A percentile compares a stretch with the other conserved stretches of the same genome.
These are phyloP conservation scores for Pyrrhosoma nymphula DNA, from an alignment of 2,888 invertebrate genomes.

Conservation along the genomic window DNA sequence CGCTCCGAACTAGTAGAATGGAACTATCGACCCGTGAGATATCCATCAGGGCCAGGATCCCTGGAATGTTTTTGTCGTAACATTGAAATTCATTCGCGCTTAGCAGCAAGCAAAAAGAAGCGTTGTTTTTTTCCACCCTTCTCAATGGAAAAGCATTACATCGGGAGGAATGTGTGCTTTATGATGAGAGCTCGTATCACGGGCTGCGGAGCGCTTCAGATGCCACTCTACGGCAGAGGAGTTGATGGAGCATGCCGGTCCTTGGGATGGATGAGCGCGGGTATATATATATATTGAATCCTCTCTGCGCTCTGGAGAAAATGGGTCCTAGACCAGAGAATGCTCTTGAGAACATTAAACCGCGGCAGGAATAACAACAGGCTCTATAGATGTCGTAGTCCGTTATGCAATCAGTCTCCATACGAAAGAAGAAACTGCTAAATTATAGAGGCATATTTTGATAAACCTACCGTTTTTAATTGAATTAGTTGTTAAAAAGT, in stretches of 20 bases:
- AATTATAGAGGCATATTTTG: too few relatives aligned
- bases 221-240: neutral
- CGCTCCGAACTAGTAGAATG: neutral
- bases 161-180: neutral
- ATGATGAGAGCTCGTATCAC: neutral
- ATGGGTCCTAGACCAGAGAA: neutral
- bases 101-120: neutral
- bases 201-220: neutral
- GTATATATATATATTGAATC: neutral
- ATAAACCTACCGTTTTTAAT: too few relatives aligned
- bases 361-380: neutral
- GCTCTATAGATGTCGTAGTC: neutral
- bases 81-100: neutral
- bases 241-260: neutral
- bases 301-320: neutral
- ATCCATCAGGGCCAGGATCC: neutral
- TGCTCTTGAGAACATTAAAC: neutral
- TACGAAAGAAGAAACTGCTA: too few relatives aligned
- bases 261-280: neutral
- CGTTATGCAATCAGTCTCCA: neutral
- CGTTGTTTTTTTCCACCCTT: neutral
- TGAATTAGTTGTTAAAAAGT: too few relatives aligned
- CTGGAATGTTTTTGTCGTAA: neutral
- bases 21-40: neutral
- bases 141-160: conserved; percentile 21